phyloP scores from a whole-genome alignment of 2,113 vertebrate species.

The Oxyruncus cristatus region DNA sequence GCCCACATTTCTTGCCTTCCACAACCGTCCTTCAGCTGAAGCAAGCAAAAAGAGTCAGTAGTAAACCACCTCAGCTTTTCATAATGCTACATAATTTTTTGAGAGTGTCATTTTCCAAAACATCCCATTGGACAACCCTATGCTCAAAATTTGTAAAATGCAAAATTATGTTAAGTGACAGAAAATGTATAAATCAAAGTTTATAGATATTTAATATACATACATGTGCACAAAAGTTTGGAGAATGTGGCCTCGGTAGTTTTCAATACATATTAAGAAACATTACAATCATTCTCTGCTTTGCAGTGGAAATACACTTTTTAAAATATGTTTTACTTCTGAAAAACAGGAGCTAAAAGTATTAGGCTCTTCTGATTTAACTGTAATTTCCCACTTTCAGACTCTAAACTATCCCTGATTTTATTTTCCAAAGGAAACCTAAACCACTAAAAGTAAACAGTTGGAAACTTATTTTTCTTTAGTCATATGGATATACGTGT shows the following conservation, averaged over 20 bases:
- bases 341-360: conserved; percentile 16
- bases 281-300: not conserved
- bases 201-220: not conserved
- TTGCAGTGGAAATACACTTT: not conserved
- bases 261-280: conserved; percentile 56
- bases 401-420: not conserved
- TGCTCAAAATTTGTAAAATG: conserved; percentile 5
- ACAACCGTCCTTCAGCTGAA: not conserved
- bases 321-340: not conserved
- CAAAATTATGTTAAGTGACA: conserved; percentile 38
- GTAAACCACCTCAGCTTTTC: not conserved
- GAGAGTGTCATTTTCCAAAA: not conserved
- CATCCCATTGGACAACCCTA: not conserved
- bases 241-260: conserved; percentile 40
- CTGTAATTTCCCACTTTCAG: not conserved
- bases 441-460: not conserved
- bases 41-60: not conserved
- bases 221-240: not conserved
- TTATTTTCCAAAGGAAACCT: not conserved
- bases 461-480: not conserved
- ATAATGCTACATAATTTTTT: not conserved
- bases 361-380: not conserved
- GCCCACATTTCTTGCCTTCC: not conserved
- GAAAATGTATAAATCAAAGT: conserved; percentile 56
- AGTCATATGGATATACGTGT: not conserved